A percentile compares a stretch with the other conserved stretches of the same genome.
Evolutionary conservation across 2,797 vertebrate species (phyloP).

Genomic region (Mormyrus hasselquistii): DNA sequence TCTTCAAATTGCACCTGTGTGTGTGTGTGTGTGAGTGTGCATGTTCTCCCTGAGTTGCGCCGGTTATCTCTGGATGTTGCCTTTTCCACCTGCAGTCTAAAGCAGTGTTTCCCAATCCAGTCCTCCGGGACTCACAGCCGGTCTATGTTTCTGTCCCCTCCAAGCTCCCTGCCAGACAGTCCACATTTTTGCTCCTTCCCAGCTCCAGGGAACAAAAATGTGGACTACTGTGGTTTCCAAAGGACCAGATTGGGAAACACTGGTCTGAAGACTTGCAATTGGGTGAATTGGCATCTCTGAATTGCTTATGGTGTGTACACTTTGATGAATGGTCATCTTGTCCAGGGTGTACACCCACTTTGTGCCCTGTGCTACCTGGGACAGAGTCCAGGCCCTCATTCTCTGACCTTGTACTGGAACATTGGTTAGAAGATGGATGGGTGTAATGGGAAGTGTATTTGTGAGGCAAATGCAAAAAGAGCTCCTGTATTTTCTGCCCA

Average conservation of each 20-base stretch:
- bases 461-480: background rate
- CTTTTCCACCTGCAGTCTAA: background rate
- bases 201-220: background rate
- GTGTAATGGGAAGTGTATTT: background rate
- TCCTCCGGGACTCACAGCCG: background rate
- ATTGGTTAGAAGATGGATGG: background rate
- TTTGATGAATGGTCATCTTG: background rate
- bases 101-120: background rate
- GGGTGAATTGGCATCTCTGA: background rate
- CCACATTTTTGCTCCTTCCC: background rate
- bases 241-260: background rate
- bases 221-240: background rate
- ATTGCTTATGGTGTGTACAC: background rate
- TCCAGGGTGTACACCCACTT: background rate
- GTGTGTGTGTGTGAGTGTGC: background rate
- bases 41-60: background rate
- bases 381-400: background rate
- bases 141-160: background rate
- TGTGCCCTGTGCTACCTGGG: background rate
- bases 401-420: background rate
- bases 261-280: background rate
- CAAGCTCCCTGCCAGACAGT: background rate
- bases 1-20: background rate
- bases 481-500: background rate
- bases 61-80: background rate